A percentile compares a stretch with the other conserved stretches of the same genome.
Conservation (phyloP, 1,140 invertebrate genomes). For the Papilio aristodemus region DNA sequence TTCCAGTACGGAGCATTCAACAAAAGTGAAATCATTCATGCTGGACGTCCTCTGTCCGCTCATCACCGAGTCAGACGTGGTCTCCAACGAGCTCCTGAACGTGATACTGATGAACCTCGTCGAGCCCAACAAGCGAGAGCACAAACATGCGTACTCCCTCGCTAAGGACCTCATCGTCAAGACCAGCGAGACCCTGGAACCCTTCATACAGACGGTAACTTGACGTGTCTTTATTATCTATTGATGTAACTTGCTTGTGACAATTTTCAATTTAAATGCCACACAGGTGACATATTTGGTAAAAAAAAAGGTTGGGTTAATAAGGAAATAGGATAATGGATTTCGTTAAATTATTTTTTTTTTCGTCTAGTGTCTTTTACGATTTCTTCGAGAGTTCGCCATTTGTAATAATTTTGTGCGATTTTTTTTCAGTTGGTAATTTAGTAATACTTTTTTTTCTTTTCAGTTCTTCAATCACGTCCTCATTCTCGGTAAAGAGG, state of each 20-base stretch:
- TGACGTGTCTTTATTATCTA: not conserved
- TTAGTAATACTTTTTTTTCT: slow-evolving; percentile 29
- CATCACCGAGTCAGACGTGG: slow-evolving; percentile 96
- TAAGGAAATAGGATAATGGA: too few species aligned
- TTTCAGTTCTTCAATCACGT: slow-evolving; percentile 97
- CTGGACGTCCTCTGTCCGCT: slow-evolving; percentile 96
- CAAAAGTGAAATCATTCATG: slow-evolving; percentile 98
- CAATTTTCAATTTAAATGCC: slow-evolving; percentile 2
- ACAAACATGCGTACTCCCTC: slow-evolving; percentile 93
- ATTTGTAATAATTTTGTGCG: too few species aligned
- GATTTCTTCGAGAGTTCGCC: too few species aligned
- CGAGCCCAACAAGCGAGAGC: slow-evolving; percentile 95
- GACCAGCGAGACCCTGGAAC: slow-evolving; percentile 94
- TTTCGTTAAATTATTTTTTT: too few species aligned
- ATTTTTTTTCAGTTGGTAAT: too few species aligned
- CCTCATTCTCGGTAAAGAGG: slow-evolving; percentile 94
- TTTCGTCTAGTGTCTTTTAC: too few species aligned
- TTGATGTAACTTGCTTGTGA: not conserved
- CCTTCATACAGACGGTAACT: slow-evolving; percentile 95
- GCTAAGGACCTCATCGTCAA: slow-evolving; percentile 96
- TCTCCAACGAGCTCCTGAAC: slow-evolving; percentile 96
- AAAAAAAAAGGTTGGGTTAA: too few species aligned
- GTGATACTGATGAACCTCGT: slow-evolving; percentile 97
- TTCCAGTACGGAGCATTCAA: slow-evolving; percentile 94
- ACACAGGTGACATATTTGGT: too few species aligned